Evolutionary conservation across 2,113 vertebrate species (phyloP), one percentile per base, ranked within the genome.

Genomic region (Excalfactoria chinensis): DNA sequence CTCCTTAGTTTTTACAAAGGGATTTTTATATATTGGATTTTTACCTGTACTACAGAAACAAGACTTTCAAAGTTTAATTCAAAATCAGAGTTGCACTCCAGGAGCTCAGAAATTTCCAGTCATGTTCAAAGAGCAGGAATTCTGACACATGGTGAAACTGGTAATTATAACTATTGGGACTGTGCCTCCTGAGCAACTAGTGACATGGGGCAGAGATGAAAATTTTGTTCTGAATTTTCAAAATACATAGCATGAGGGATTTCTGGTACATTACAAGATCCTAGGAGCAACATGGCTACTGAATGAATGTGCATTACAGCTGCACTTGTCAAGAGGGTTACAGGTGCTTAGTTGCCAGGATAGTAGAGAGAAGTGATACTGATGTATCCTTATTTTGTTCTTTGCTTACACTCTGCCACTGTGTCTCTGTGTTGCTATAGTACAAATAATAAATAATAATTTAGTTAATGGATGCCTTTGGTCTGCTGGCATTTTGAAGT

Each of bases 121-220:
- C 0, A 0, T 49, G 32, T 68, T 71, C 14, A 77, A 84, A 90
- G 63, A 88, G 22, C 19, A 67, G 62, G 13, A 77, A 86, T 71
- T 63, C 25, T 51, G 37, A 16, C 44, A 40, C 4, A 9, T 5
- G n/a, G 12, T 67, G 21, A 63, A 44, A 20, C 10, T 44, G 30
- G 13, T 49, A 15, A 30, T 75, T 84, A 7, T n/a, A 78, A 43
- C 16, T 78, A 7, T 48, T 75, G 19, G 14, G 19, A 67, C 59
- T 67, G 6, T 71, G 28, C 14, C 37, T 74, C 41, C 32, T 53
- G 51, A 72, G 35, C 53, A 92, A 41, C 21, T 13, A 86, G 43
- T 0, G 0, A 30, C 0, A 0, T 10, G 6, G 9, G 12, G 22
- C 11, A 92, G 32, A 59, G 11, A 15, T 17, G 78, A 58, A 53